Evolutionary conservation across 2,113 vertebrate genomes (phyloP).

Genomic region (Perognathus longimembris): DNA sequence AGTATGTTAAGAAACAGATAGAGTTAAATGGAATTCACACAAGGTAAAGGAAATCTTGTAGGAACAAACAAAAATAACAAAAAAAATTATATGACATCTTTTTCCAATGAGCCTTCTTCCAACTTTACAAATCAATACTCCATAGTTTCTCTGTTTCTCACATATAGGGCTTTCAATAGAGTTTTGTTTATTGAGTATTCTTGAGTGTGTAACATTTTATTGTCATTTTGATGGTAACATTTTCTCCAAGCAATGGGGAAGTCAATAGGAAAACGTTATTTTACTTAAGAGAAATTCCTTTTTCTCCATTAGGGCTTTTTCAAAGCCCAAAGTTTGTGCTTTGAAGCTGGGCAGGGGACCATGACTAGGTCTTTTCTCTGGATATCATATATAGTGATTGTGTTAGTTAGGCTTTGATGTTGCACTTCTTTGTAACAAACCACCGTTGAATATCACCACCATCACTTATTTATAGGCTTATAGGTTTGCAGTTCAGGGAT

Average conservation of each 20-base stretch:
- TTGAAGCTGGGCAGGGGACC: slow-evolving; percentile 3
- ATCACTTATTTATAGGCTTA: background rate
- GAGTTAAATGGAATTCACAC: slow-evolving; percentile 31
- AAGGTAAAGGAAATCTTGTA: background rate
- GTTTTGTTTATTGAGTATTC: background rate
- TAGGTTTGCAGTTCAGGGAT: background rate
- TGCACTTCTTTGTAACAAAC: background rate
- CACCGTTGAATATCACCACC: background rate
- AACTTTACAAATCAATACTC: background rate
- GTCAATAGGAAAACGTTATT: slow-evolving; percentile 4
- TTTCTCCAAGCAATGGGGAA: background rate
- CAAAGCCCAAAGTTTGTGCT: background rate
- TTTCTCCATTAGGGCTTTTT: background rate
- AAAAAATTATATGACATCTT: background rate
- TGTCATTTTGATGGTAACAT: slow-evolving; percentile 20
- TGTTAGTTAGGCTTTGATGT: background rate
- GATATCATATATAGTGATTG: background rate
- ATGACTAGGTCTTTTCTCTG: background rate
- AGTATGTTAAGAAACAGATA: background rate
- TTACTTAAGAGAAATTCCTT: slow-evolving; percentile 24
- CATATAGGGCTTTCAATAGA: background rate
- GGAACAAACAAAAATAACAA: background rate
- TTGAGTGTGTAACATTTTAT: background rate
- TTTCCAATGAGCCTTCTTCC: background rate
- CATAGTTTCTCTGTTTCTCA: background rate